Percentiles rank a stretch among this genome's conserved stretches.
Conservation (phyloP, 2,797 vertebrate species). For the Morus bassanus region DNA sequence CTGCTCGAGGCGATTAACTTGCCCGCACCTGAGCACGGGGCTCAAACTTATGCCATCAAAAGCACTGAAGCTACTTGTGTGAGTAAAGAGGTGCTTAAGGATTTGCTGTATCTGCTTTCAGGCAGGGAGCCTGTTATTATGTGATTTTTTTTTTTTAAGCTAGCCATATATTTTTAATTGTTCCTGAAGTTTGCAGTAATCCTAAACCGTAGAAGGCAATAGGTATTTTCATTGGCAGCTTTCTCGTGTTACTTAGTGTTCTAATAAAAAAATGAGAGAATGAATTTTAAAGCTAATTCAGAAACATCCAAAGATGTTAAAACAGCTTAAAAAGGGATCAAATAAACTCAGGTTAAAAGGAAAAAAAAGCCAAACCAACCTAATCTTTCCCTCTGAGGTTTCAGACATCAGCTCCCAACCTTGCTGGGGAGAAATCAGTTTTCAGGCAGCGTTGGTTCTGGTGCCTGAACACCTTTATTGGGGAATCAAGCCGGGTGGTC, state of each 20-base stretch:
- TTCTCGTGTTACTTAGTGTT: background rate
- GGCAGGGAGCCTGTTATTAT: background rate
- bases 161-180: constrained; percentile 20
- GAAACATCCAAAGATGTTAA: background rate
- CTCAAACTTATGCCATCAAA: background rate
- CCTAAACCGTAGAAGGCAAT: background rate
- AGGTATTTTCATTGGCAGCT: background rate
- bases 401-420: background rate
- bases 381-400: background rate
- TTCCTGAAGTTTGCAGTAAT: constrained; percentile 8
- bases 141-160: background rate
- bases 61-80: background rate
- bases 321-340: constrained; percentile 18
- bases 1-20: background rate
- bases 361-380: background rate
- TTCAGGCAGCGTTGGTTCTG: background rate
- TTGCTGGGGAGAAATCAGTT: background rate
- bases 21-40: accelerated
- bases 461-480: background rate
- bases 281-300: background rate
- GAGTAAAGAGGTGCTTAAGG: constrained; percentile 1
- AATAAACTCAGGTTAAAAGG: background rate
- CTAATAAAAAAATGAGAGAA: background rate
- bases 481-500: background rate
- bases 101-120: constrained; percentile 31